Evolutionary conservation across 2,113 vertebrate genomes (phyloP).

Genomic region (Hippocampus zosterae): DNA sequence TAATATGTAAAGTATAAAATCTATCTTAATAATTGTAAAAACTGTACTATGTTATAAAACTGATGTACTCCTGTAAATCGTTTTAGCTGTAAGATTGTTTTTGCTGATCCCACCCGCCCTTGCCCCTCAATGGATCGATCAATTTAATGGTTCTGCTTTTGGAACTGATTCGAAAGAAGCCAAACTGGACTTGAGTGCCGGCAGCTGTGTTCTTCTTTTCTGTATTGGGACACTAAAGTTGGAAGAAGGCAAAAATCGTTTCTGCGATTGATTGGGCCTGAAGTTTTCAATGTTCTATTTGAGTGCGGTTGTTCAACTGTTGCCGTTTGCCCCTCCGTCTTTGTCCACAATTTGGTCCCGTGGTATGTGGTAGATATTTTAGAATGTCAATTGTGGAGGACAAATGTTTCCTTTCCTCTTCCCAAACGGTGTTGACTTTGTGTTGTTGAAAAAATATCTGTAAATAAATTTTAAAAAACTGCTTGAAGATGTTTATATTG

Average conservation of each 20-base stretch:
- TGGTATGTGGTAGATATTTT: constrained; percentile 59
- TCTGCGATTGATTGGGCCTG: not conserved
- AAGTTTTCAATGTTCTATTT: constrained; percentile 31
- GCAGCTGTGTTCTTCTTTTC: not conserved
- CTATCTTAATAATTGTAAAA: constrained; percentile 74
- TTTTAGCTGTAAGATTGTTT: constrained; percentile 67
- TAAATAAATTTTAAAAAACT: constrained; percentile 64
- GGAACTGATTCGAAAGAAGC: too few relatives aligned
- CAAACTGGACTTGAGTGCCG: too few relatives aligned
- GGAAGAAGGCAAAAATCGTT: not conserved
- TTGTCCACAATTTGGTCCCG: constrained; percentile 57
- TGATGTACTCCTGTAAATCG: constrained; percentile 47
- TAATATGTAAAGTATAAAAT: constrained; percentile 74
- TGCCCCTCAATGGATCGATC: not conserved
- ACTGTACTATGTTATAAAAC: constrained; percentile 68
- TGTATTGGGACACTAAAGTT: not conserved
- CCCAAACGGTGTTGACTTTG: constrained; percentile 67
- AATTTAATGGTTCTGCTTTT: not conserved
- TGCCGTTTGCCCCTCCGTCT: constrained; percentile 42
- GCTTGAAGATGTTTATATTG: constrained; percentile 63
- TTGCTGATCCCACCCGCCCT: constrained; percentile 24
- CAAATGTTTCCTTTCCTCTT: constrained; percentile 47
- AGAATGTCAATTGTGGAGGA: constrained; percentile 41
- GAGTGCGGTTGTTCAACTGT: constrained; percentile 65
- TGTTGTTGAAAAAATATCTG: constrained; percentile 70